Evolutionary conservation across 2,888 invertebrate species (phyloP), one percentile per base, ranked within the genome.

Genomic region (Brachyopa scutellaris): DNA sequence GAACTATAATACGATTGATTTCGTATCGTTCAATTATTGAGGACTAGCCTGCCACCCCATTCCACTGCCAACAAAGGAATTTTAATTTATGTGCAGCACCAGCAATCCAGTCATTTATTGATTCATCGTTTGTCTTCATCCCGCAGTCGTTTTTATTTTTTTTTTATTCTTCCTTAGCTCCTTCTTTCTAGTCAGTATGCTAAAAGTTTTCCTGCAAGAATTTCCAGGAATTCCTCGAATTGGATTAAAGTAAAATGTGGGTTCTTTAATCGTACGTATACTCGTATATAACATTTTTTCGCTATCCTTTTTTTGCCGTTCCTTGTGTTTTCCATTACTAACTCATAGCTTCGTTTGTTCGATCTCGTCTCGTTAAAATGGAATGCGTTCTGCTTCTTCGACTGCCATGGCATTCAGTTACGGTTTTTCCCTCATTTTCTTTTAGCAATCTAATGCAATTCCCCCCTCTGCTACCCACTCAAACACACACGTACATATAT

Each of bases 231-330:
- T 76, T 80, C 59, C 76, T 80, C 45, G 69, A 76, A 80, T 80
- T 80, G 69, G 69, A 80, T 80, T 80, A 76, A 76, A 80, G 80
- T 80, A 76, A 69, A 80, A 76, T 80, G 76, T 76, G 76, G 62
- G 76, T 62, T 67, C 49, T 29, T 19, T 21, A 17, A 38, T 4
- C 8, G 13, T 36, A 36, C 11, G 3, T 45, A 40, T 47, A 21
- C n/a, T n/a, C n/a, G n/a, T n/a, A 38, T 45, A 59, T 17, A 61
- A 61, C 51, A 38, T 45, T 47, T 66, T 45, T 47, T 57, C 13
- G n/a, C 55, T 17, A 15, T 17, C 5, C 8, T 19, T n/a, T 36
- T 26, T 29, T 36, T 13, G 19, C 45, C 21, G 26, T 55, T 64
- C 51, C 29, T 47, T 64, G 47, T 64, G 47, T 62, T 53, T 57